These are phyloP conservation scores for Drosophila ironensis DNA, from an alignment of 1,140 invertebrate species.

Conservation along the genomic window DNA sequence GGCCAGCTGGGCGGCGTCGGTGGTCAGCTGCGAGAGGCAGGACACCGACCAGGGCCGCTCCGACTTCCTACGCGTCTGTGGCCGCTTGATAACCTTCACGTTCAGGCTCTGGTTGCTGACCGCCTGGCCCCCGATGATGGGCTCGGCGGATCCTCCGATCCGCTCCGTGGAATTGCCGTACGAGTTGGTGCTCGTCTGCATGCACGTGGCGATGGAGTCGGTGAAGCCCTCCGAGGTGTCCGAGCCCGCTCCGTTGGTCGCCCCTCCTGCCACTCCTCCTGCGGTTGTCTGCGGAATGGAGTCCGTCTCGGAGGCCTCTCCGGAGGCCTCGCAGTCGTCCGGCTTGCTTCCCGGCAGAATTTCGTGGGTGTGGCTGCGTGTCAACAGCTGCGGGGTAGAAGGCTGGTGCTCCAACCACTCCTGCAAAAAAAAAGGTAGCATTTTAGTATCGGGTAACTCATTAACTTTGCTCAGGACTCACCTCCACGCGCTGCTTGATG, in stretches of 20 bases:
- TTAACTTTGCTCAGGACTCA: constrained; percentile 18
- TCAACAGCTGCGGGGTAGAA: constrained; percentile 46
- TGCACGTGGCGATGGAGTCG: constrained; percentile 86
- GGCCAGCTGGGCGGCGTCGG: constrained; percentile 70
- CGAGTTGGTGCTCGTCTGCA: constrained; percentile 83
- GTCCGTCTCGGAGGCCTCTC: constrained; percentile 90
- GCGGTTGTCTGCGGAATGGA: constrained; percentile 84
- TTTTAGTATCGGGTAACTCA: background rate
- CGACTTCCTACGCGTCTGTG: constrained; percentile 75
- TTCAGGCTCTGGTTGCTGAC: constrained; percentile 75
- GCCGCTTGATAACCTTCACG: constrained; percentile 69
- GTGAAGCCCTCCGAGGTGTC: constrained; percentile 89
- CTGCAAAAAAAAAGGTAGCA: constrained; percentile 10
- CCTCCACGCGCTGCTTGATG: constrained; percentile 78
- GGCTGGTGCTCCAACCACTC: constrained; percentile 81
- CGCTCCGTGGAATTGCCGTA: constrained; percentile 85
- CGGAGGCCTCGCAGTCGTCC: constrained; percentile 92
- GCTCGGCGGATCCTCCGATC: constrained; percentile 81
- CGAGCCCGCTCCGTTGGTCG: constrained; percentile 81
- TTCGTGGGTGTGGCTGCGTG: constrained; percentile 42
- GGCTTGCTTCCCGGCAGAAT: constrained; percentile 35
- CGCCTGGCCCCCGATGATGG: constrained; percentile 59
- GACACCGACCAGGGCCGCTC: constrained; percentile 92
- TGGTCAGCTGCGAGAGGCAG: constrained; percentile 88
- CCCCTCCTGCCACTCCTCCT: constrained; percentile 55